Evolutionary conservation across 2,113 vertebrate genomes (phyloP).

Genomic region (Cariama cristata): DNA sequence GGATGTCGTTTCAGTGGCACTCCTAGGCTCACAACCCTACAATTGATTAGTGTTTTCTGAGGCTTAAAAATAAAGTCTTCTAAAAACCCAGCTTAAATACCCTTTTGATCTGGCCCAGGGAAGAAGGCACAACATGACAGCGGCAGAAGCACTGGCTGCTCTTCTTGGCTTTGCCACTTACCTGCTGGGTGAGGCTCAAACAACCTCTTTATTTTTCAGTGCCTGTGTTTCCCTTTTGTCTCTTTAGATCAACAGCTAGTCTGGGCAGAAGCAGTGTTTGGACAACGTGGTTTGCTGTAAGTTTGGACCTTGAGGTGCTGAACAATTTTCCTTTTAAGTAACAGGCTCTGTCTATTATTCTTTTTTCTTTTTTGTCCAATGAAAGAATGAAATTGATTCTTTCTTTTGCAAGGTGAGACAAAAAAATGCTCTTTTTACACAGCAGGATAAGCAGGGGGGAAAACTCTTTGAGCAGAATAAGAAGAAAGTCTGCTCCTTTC

Average conservation of each 20-base stretch:
- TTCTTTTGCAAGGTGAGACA: background rate
- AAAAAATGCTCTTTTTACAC: background rate
- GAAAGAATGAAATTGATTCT: background rate
- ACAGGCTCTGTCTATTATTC: background rate
- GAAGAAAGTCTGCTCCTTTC: background rate
- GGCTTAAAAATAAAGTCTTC: background rate
- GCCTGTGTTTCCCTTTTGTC: background rate
- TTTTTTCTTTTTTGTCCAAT: background rate
- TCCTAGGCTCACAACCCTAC: background rate
- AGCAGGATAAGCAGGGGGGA: background rate
- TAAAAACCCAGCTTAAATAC: background rate
- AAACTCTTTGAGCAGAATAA: background rate
- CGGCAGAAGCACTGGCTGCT: background rate
- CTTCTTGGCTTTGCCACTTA: background rate
- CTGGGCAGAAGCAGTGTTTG: background rate
- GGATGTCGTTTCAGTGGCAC: background rate
- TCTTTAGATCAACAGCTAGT: background rate
- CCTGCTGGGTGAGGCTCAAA: background rate
- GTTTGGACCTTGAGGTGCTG: background rate
- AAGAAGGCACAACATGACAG: fast-evolving
- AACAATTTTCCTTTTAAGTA: background rate
- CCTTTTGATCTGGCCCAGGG: background rate
- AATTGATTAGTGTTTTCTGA: background rate
- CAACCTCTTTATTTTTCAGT: background rate
- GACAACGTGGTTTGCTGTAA: background rate